phyloP scores from a whole-genome alignment of 2,888 invertebrate species.

The Dynastes grantii region DNA sequence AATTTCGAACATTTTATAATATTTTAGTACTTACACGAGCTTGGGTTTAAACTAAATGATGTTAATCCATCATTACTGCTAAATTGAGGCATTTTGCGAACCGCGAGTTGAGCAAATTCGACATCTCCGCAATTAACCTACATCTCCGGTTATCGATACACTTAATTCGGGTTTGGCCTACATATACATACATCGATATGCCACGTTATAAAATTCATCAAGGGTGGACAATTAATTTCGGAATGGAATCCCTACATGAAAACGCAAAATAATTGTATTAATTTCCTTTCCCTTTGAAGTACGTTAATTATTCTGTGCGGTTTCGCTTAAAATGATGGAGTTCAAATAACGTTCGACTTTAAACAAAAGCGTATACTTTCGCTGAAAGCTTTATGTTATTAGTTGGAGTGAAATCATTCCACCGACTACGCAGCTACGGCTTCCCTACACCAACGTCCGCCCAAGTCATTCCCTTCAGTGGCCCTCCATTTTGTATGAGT shows the following conservation, averaged over 20 bases:
- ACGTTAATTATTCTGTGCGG: constrained; percentile 49
- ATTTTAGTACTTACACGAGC: no score
- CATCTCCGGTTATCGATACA: not conserved
- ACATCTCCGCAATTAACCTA: constrained; percentile 4
- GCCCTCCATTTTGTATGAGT: constrained; percentile 10
- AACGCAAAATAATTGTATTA: constrained; percentile 48
- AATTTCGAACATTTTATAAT: no score
- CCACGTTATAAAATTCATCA: constrained; percentile 29
- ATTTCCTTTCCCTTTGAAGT: constrained; percentile 48
- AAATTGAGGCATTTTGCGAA: not conserved
- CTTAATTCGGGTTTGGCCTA: not conserved
- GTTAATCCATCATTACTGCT: no score
- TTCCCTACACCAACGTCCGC: not conserved
- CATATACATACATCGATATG: not conserved
- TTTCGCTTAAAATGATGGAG: constrained; percentile 49
- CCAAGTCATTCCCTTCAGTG: not conserved
- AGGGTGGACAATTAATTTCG: constrained; percentile 47
- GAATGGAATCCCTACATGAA: constrained; percentile 18
- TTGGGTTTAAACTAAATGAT: no score
- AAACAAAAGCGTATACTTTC: constrained; percentile 46
- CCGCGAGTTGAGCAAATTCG: constrained; percentile 4
- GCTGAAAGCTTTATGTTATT: constrained; percentile 46
- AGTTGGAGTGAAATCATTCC: constrained; percentile 36
- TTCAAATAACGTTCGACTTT: constrained; percentile 48
- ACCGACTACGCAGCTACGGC: not conserved